Base-by-base conservation (phyloP, 2,113 vertebrate genomes). In the Paramisgurnus dabryanus region DNA sequence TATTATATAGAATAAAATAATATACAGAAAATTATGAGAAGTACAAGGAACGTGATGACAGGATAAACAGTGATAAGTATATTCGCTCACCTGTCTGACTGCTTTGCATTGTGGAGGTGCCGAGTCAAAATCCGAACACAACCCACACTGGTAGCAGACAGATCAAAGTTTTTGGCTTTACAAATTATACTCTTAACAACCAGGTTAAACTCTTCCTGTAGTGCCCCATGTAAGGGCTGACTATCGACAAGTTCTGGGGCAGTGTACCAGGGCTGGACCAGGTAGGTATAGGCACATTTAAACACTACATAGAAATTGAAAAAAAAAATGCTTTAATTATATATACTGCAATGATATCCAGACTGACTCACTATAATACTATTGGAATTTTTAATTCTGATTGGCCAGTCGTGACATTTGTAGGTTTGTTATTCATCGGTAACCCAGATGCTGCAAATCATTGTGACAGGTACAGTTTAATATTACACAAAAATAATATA, bases 51-150 rank as follows among this genome's bases (percentile, higher is more conserved):
- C 2, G 10, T 10, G 45, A 47, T 7, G 45, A 47, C 49, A 39
- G 7, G 3, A 63, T 27, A 45, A 47, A 81, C 11, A 58, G 7
- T 34, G 27, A 50, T 9, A 13, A 27, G 65, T 10, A 60, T 53
- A 60, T 60, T 22, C 22, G 22, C 72, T 87, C 84, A 94, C 93
- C 90, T 84, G 64, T 90, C 87, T 73, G 89, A 13, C 76, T 91
- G 89, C 86, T 91, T 94, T 0, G 84, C 83, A 15, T 89, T 87
- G 68, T 86, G 91, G 66, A 94, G 87, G 80, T 94, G 92, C 72
- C 89, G 85, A 50, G 91, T 93, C 73, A 94, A 69, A 82, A 92
- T 90, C 5, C 84, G 89, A 76, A 93, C 86, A 67, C 88, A 92
- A 74, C 89, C 89, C 80, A 92, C 88, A 6, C 83, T 87, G 0